Evolutionary conservation across 2,113 vertebrate species (phyloP), one percentile per base, ranked within the genome.

Genomic region (Apeltes quadracus): DNA sequence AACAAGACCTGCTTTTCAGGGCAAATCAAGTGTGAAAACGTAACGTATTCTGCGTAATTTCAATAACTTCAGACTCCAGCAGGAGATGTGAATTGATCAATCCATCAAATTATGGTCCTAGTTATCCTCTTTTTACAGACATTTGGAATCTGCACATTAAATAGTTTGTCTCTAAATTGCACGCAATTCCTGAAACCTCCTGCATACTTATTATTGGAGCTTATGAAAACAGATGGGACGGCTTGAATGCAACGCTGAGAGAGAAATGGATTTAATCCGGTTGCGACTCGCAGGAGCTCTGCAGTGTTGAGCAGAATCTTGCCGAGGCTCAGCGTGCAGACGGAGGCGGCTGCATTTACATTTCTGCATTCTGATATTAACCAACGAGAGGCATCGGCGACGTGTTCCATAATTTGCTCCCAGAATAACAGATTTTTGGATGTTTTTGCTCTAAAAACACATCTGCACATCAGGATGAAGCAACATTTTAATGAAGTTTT

Each of bases 191-290:
- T 36, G 2, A 53, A 63, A 56, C 14, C 3, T 70, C 54, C 74
- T 81, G 55, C 36, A 57, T 22, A 58, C 29, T 12, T 51, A 73
- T 69, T 64, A 69, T 20, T 15, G 32, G 38, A 75, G 78, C 75
- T 78, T 84, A 78, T 81, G 61, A 63, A 68, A 59, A 43, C 61
- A 59, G 63, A 56, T 18, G 66, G 46, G 20, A 11, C 14, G 7
- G 58, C 56, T 75, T 43, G 65, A 70, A 78, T 66, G 78, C 63
- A 61, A 57, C 7, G 14, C 6, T 39, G 39, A 32, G 50, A 69
- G 55, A 69, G 48, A 48, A 55, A 70, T 46, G 54, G 16, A 44
- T 72, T 51, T 66, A 82, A 82, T 82, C 76, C 54, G 1, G 65
- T 50, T 32, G 27, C 59, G 46, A 22, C n/a, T 25, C 22, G 7